Conservation (phyloP, 1,140 invertebrate genomes). For the Meteorus sp. region DNA sequence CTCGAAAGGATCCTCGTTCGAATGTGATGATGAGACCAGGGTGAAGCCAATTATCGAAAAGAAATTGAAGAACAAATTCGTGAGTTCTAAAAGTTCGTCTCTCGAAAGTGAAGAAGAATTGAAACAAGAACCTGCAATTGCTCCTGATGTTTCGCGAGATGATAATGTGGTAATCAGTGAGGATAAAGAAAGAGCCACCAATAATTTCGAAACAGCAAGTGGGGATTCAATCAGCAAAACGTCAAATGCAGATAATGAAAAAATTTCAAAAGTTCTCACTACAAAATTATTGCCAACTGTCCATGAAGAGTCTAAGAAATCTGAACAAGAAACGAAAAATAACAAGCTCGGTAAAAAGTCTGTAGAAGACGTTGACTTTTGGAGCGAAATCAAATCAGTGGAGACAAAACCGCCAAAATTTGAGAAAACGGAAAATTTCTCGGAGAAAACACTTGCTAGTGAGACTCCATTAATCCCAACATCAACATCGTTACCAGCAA, state of each 20-base stretch:
- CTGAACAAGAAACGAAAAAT: background rate
- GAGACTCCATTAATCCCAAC: slow-evolving; percentile 7
- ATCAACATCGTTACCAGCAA: slow-evolving; percentile 12
- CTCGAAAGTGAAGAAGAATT: background rate
- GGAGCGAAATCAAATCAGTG: slow-evolving; percentile 51
- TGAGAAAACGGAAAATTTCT: slow-evolving; percentile 19
- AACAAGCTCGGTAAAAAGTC: background rate
- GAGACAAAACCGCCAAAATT: slow-evolving; percentile 36
- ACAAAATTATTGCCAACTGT: background rate
- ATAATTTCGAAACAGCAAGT: background rate
- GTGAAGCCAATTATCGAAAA: background rate
- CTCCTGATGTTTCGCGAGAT: background rate
- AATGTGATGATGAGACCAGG: slow-evolving; percentile 4
- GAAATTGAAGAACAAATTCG: slow-evolving; percentile 2
- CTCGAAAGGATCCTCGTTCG: slow-evolving; percentile 7
- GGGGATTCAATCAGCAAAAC: background rate
- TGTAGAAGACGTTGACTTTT: slow-evolving; percentile 50
- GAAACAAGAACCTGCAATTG: background rate
- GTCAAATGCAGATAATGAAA: background rate
- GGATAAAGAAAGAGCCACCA: background rate
- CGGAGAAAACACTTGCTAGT: background rate
- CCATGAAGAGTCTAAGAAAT: slow-evolving; percentile 5
- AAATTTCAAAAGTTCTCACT: slow-evolving; percentile 13
- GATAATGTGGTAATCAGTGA: no score
- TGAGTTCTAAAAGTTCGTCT: background rate